Evolutionary conservation across 2,797 vertebrate genomes (phyloP).

Genomic region (Dromococcyx pavoninus): DNA sequence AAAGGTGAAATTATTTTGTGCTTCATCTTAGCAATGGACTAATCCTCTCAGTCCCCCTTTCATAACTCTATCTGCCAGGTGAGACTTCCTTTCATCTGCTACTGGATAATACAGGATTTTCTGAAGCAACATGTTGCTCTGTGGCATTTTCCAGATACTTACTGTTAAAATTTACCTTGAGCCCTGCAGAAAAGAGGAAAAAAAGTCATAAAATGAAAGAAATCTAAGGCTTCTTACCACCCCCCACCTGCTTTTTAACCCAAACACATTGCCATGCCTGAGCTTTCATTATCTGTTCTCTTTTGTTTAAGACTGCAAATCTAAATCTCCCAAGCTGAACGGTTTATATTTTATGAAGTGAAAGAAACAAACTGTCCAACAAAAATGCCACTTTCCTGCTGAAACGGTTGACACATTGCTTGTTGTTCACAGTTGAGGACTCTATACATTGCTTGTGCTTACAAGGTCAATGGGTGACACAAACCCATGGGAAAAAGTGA

Average conservation of each 20-base stretch:
- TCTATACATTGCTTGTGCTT: not conserved
- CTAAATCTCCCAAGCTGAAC: not conserved
- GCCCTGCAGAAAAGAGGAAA: not conserved
- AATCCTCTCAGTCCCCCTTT: not conserved
- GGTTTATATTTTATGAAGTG: not conserved
- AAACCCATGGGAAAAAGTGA: not conserved
- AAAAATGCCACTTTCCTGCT: not conserved
- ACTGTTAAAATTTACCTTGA: not conserved
- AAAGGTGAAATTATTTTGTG: not conserved
- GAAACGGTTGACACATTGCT: not conserved
- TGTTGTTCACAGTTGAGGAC: not conserved
- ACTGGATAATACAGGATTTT: not conserved
- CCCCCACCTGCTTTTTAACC: not conserved
- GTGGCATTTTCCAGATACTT: not conserved
- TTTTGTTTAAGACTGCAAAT: not conserved
- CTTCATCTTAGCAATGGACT: not conserved
- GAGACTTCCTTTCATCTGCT: not conserved
- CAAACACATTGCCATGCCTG: not conserved
- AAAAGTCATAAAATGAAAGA: not conserved
- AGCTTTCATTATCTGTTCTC: not conserved
- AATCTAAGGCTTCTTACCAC: not conserved
- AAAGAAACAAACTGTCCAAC: not conserved
- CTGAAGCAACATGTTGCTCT: not conserved
- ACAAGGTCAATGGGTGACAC: not conserved
- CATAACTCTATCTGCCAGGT: not conserved